phyloP scores from a whole-genome alignment of 2,888 invertebrate species.

The Torymus texanus region DNA sequence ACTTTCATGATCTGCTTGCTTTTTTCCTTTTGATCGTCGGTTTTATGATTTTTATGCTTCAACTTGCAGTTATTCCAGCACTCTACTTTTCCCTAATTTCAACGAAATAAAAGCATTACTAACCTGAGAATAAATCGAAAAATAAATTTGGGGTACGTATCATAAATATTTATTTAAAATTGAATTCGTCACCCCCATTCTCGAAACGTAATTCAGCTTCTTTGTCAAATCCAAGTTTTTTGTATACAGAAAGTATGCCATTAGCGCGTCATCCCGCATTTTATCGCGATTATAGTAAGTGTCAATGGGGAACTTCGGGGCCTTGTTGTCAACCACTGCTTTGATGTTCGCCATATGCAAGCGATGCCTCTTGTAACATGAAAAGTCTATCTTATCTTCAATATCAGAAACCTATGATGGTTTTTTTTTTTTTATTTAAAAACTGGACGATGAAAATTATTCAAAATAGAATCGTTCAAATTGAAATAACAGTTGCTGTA shows the following conservation, averaged over 20 bases:
- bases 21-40: neutral
- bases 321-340: slow-evolving; percentile 74
- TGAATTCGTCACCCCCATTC: slow-evolving; percentile 76
- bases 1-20: neutral
- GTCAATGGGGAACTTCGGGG: slow-evolving; percentile 77
- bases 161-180: neutral
- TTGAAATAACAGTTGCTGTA: too few species aligned
- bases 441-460: too few species aligned
- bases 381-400: slow-evolving; percentile 46
- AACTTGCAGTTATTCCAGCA: slow-evolving; percentile 62
- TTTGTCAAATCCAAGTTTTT: slow-evolving; percentile 79
- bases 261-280: slow-evolving; percentile 70
- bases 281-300: slow-evolving; percentile 76
- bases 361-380: slow-evolving; percentile 52
- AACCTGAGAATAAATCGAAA: slow-evolving; percentile 2
- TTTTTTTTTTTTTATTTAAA: too few species aligned
- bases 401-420: too few species aligned
- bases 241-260: slow-evolving; percentile 75
- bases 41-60: neutral
- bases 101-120: too few species aligned
- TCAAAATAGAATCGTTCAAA: too few species aligned
- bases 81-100: slow-evolving; percentile 63
- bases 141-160: slow-evolving; percentile 6
- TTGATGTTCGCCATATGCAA: slow-evolving; percentile 53
- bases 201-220: slow-evolving; percentile 79